These are phyloP conservation scores for Copsychus sechellarum DNA, from an alignment of 2,113 vertebrate genomes.

Conservation along the genomic window DNA sequence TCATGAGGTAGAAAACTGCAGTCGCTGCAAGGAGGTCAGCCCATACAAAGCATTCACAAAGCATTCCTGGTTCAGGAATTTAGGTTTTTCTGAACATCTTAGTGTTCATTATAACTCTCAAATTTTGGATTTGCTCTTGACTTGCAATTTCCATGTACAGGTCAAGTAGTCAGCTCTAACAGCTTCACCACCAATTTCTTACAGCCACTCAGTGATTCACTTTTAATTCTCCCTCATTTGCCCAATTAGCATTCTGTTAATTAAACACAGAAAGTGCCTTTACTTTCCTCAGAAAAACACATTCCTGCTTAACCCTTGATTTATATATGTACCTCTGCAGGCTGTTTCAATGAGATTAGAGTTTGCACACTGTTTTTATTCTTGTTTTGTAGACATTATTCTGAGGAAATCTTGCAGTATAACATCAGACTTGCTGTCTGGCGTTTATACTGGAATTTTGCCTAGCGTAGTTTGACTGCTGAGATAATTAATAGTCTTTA, in stretches of 20 bases:
- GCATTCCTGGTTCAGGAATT: not conserved
- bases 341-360: constrained; percentile 11
- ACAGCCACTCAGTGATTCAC: not conserved
- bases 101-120: not conserved
- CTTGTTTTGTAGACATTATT: not conserved
- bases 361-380: not conserved
- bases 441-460: not conserved
- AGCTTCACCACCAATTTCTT: not conserved
- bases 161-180: not conserved
- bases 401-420: not conserved
- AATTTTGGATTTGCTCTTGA: not conserved
- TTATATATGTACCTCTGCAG: not conserved
- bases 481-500: constrained; percentile 49
- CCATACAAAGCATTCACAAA: not conserved
- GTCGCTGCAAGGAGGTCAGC: not conserved
- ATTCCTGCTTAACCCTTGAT: not conserved
- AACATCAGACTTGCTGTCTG: not conserved
- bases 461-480: not conserved
- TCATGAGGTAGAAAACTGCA: not conserved
- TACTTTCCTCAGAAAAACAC: constrained; percentile 13
- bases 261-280: not conserved
- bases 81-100: not conserved
- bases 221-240: constrained; percentile 30
- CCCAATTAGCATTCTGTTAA: constrained; percentile 46
- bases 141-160: not conserved